Evolutionary conservation across 2,797 vertebrate genomes (phyloP).

Genomic region (Tokudaia muenninki): DNA sequence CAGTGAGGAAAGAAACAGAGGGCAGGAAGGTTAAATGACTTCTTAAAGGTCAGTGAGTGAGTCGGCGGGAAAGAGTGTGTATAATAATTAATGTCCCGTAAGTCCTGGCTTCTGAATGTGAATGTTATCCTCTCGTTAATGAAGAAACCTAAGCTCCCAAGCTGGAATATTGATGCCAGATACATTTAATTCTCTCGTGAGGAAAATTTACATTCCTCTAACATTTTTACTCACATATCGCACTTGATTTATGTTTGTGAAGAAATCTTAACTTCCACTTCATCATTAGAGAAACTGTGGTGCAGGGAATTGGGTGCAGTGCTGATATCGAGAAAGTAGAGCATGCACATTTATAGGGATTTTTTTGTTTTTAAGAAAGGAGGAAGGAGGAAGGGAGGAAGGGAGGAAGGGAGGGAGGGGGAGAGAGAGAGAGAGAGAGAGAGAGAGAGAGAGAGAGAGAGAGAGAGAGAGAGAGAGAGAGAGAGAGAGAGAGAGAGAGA

Average conservation of each 20-base stretch:
- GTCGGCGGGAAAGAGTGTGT: slow-evolving; percentile 1
- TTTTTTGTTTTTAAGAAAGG: background rate
- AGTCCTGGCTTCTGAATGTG: slow-evolving; percentile 46
- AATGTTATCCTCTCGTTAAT: slow-evolving; percentile 49
- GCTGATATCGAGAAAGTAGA: background rate
- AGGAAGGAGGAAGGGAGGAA: too few relatives aligned
- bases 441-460: too few relatives aligned
- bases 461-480: background rate
- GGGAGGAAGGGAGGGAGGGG: too few relatives aligned
- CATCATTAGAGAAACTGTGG: background rate
- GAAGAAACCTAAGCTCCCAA: slow-evolving; percentile 5
- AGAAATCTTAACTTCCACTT: slow-evolving; percentile 30
- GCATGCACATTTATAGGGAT: background rate
- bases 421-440: too few relatives aligned
- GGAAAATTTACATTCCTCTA: slow-evolving; percentile 41
- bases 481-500: too few relatives aligned
- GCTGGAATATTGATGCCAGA: background rate
- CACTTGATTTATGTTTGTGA: slow-evolving; percentile 52
- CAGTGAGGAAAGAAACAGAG: slow-evolving; percentile 39
- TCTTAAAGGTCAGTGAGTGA: slow-evolving; percentile 15
- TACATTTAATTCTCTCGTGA: slow-evolving; percentile 48
- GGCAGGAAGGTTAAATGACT: slow-evolving; percentile 35
- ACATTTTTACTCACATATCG: background rate
- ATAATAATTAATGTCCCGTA: slow-evolving; percentile 56
- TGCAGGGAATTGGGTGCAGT: background rate